Conservation (phyloP, 2,113 vertebrate genomes). For the Bujurquina vittata region DNA sequence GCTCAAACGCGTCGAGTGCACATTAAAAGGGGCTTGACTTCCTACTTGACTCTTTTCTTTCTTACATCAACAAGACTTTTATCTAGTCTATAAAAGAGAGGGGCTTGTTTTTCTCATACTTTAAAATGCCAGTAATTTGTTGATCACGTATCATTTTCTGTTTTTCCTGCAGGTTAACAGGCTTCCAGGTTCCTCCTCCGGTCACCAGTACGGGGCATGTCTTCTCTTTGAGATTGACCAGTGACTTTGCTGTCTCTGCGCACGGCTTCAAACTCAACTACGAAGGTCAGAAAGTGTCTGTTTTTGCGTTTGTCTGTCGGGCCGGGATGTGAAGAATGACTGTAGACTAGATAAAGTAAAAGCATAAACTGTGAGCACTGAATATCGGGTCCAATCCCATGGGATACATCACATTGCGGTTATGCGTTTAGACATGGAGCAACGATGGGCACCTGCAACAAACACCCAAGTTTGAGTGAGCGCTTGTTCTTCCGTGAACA, state of each 20-base stretch:
- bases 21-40: constrained; percentile 3
- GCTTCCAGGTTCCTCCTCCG: constrained; percentile 76
- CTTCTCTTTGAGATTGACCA: constrained; percentile 77
- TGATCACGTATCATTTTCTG: constrained; percentile 11
- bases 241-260: constrained; percentile 78
- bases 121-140: background rate
- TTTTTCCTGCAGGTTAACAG: constrained; percentile 68
- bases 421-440: background rate
- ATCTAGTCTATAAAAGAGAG: background rate
- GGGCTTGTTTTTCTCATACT: background rate
- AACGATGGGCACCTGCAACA: background rate
- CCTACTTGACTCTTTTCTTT: constrained; percentile 6
- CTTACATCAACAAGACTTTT: background rate
- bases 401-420: background rate
- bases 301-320: background rate
- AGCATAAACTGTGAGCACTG: background rate
- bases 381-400: background rate
- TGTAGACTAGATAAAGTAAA: background rate
- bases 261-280: constrained; percentile 80
- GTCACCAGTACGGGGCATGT: constrained; percentile 77
- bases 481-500: background rate
- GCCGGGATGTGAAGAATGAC: background rate
- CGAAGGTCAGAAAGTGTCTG: constrained; percentile 68
- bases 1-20: constrained; percentile 8
- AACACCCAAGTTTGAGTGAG: background rate